Conservation (phyloP, 2,797 vertebrate genomes). For the Falco cherrug region DNA sequence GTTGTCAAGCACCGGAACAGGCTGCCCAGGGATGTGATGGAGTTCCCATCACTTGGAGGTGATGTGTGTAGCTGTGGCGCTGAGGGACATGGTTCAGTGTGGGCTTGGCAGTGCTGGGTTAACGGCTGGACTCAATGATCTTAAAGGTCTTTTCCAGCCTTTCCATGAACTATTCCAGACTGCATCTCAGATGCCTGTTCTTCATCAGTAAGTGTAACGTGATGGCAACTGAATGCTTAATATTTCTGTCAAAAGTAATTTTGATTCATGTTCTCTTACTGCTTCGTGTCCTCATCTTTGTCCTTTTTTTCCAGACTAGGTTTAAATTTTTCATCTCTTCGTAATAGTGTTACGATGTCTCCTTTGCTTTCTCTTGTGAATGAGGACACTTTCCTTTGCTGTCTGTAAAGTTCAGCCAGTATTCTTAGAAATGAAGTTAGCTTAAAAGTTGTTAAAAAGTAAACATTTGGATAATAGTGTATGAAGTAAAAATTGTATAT, state of each 20-base stretch:
- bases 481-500: background rate
- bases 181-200: background rate
- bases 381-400: background rate
- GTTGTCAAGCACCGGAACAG: background rate
- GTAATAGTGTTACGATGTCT: background rate
- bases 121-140: rapidly evolving
- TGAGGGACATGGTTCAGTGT: background rate
- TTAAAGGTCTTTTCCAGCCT: background rate
- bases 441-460: background rate
- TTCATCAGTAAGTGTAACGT: background rate
- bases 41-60: background rate
- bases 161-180: background rate
- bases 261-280: background rate
- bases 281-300: background rate
- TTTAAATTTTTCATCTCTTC: background rate
- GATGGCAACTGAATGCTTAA: background rate
- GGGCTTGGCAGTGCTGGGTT: background rate
- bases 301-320: background rate
- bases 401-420: background rate
- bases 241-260: background rate
- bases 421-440: background rate
- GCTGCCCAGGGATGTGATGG: background rate
- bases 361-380: background rate
- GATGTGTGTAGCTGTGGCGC: background rate
- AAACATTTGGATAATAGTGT: background rate